phyloP scores from a whole-genome alignment of 2,888 invertebrate species.

The Patella caerulea region DNA sequence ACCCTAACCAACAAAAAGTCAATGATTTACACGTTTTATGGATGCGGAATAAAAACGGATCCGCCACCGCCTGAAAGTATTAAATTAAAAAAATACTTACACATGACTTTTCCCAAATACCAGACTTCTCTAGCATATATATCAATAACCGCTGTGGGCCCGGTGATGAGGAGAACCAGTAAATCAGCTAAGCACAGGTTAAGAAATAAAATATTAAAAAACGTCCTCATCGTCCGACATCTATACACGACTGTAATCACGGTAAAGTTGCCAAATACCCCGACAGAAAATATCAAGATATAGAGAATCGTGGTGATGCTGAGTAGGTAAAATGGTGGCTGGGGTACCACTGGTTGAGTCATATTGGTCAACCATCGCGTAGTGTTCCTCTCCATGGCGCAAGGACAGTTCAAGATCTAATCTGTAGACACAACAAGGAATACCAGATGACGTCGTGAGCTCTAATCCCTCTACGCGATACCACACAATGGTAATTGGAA shows the following conservation, averaged over 20 bases:
- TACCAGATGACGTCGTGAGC: too few relatives aligned
- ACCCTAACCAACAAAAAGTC: too few relatives aligned
- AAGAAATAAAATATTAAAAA: conserved; percentile 93
- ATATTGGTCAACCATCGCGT: too few relatives aligned
- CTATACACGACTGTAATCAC: conserved; percentile 92
- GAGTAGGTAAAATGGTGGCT: conserved; percentile 80
- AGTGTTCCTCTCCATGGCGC: too few relatives aligned
- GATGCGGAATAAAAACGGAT: too few relatives aligned
- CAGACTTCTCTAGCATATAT: conserved; percentile 92
- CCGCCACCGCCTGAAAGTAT: too few relatives aligned
- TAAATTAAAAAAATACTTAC: conserved; percentile 78
- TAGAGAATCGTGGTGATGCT: conserved; percentile 90
- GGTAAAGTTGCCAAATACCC: conserved; percentile 92
- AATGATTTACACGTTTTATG: too few relatives aligned
- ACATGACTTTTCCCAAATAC: conserved; percentile 92
- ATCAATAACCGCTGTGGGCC: conserved; percentile 92
- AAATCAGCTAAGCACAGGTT: conserved; percentile 94
- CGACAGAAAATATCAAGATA: conserved; percentile 88
- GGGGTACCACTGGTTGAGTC: conserved; percentile 15
- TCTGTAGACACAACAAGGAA: too few relatives aligned
- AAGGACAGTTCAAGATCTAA: too few relatives aligned
- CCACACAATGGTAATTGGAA: too few relatives aligned
- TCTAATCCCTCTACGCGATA: too few relatives aligned
- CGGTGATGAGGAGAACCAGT: conserved; percentile 90
- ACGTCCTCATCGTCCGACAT: conserved; percentile 84